Conservation (phyloP, 2,888 invertebrate species). For the Epsilonema sp. region DNA sequence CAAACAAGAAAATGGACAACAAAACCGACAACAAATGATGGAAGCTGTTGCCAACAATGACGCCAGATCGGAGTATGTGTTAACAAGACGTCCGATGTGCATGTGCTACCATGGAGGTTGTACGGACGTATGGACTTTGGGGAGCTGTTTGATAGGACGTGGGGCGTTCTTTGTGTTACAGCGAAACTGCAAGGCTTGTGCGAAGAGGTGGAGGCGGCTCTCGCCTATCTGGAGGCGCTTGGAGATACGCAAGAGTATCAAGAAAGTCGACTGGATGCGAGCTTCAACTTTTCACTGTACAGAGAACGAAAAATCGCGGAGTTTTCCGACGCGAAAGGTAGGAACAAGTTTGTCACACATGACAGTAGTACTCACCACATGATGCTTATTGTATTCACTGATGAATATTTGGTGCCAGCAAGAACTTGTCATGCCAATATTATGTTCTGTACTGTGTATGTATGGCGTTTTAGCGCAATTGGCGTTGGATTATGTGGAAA, state of each 20-base stretch:
- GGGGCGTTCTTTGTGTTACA: constrained; percentile 11
- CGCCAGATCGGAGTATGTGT: too few relatives aligned
- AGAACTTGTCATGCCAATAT: too few relatives aligned
- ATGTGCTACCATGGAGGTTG: too few relatives aligned
- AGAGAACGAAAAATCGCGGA: constrained; percentile 47
- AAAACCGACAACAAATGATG: too few relatives aligned
- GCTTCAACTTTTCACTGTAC: constrained; percentile 48
- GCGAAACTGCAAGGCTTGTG: constrained; percentile 40
- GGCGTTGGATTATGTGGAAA: constrained; percentile 41
- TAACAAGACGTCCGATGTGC: too few relatives aligned
- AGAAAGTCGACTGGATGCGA: constrained; percentile 48
- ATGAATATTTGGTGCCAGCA: too few relatives aligned
- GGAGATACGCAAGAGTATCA: constrained; percentile 50
- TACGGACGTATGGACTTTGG: too few relatives aligned
- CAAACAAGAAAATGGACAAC: too few relatives aligned
- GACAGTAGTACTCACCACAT: neutral
- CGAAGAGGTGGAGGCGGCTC: constrained; percentile 44
- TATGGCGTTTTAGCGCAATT: constrained; percentile 35
- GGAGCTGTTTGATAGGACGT: neutral
- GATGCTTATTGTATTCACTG: too few relatives aligned
- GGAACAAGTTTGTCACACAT: constrained; percentile 12
- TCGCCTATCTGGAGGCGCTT: constrained; percentile 46
- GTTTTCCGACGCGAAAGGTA: constrained; percentile 40
- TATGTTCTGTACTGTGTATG: too few relatives aligned
- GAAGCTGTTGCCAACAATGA: too few relatives aligned